Evolutionary conservation across 2,113 vertebrate species (phyloP).

Genomic region (Tragelaphus scriptus): DNA sequence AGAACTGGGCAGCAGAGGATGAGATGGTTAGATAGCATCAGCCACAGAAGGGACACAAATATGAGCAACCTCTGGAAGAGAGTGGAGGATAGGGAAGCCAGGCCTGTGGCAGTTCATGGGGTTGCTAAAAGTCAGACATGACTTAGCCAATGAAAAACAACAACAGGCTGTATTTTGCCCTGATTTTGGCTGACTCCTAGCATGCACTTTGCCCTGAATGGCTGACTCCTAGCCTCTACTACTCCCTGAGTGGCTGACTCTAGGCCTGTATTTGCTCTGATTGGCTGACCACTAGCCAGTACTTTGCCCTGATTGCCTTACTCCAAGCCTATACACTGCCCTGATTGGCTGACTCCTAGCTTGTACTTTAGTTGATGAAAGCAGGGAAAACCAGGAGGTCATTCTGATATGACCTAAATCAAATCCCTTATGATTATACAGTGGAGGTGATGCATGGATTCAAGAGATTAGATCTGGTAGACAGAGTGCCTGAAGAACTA

Average conservation of each 20-base stretch:
- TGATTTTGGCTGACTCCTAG: neutral
- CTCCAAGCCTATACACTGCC: neutral
- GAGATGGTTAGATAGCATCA: neutral
- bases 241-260: neutral
- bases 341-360: neutral
- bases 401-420: neutral
- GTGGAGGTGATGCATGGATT: neutral
- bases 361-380: neutral
- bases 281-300: neutral
- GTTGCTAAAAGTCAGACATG: neutral
- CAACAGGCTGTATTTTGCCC: neutral
- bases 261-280: neutral
- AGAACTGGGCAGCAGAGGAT: neutral
- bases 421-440: neutral
- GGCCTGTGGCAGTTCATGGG: neutral
- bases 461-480: neutral
- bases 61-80: neutral
- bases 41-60: neutral
- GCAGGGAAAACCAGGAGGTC: neutral
- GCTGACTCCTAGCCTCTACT: neutral
- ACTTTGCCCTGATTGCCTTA: neutral
- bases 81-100: neutral
- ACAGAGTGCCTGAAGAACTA: neutral
- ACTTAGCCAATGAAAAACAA: neutral
- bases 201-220: neutral